Percentiles rank a stretch among this genome's conserved stretches.
These are phyloP conservation scores for Cheilosia grossa DNA, from an alignment of 2,888 invertebrate species.

Conservation along the genomic window DNA sequence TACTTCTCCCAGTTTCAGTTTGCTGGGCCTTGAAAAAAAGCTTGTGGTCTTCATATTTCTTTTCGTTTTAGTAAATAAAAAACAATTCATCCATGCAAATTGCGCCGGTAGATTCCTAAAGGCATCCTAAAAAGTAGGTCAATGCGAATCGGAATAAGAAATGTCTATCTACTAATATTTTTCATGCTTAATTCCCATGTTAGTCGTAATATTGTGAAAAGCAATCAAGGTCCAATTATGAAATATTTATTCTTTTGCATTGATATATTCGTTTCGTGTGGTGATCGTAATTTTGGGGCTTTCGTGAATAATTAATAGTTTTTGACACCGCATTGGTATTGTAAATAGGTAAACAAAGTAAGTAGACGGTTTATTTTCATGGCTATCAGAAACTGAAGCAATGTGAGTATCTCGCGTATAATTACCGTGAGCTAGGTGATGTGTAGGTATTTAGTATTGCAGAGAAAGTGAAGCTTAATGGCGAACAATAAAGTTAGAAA, in stretches of 20 bases:
- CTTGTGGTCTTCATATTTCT: constrained; percentile 33
- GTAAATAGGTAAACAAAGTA: neutral
- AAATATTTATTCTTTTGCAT: constrained; percentile 45
- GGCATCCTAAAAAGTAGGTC: constrained; percentile 61
- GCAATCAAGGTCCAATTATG: constrained; percentile 41
- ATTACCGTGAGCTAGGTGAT: no score
- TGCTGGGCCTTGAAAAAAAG: constrained; percentile 44
- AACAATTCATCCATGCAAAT: constrained; percentile 59
- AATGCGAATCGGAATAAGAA: constrained; percentile 56
- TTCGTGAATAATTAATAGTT: constrained; percentile 15
- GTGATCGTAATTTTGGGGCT: constrained; percentile 39
- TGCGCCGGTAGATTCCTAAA: constrained; percentile 43
- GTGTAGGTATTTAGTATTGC: no score
- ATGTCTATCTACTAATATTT: neutral
- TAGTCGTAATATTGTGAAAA: neutral
- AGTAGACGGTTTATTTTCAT: neutral
- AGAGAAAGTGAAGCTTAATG: no score
- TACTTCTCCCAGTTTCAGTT: constrained; percentile 24
- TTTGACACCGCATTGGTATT: constrained; percentile 9
- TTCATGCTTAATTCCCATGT: neutral
- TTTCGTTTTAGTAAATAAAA: neutral
- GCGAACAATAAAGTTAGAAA: no score
- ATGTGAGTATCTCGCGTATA: no score
- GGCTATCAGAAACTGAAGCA: neutral
- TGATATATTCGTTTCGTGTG: constrained; percentile 29